A percentile compares a stretch with the other conserved stretches of the same genome.
Evolutionary conservation across 2,797 vertebrate genomes (phyloP).

Genomic region (Setipinna tenuifilis): DNA sequence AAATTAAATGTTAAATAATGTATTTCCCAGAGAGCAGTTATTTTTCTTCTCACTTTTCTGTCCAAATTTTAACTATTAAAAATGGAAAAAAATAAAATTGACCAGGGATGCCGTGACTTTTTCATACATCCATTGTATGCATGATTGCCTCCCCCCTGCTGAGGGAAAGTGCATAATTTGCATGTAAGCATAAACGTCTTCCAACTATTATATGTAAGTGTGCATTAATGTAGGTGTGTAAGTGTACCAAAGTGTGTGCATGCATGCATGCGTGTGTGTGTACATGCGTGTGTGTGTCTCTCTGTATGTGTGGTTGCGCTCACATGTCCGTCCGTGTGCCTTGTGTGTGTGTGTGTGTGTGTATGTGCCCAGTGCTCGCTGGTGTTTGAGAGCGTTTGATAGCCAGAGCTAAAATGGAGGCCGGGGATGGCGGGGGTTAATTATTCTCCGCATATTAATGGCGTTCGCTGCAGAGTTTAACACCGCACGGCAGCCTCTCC

Average conservation of each 20-base stretch:
- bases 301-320: neutral
- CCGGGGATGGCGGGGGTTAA: conserved; percentile 49
- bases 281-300: neutral
- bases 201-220: conserved; percentile 21
- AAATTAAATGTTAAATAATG: too few species aligned
- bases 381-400: conserved; percentile 47
- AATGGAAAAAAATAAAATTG: too few species aligned
- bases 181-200: neutral
- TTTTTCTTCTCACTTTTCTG: too few species aligned
- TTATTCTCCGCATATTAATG: conserved; percentile 57
- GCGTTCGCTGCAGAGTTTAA: conserved; percentile 39
- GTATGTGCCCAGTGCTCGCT: conserved; percentile 25
- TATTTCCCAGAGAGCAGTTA: too few species aligned
- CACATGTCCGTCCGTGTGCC: neutral
- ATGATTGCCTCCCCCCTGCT: neutral
- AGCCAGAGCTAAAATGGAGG: conserved; percentile 39
- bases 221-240: neutral
- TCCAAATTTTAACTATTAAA: too few species aligned
- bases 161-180: neutral
- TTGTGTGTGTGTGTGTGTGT: conserved; percentile 39
- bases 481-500: conserved; percentile 42
- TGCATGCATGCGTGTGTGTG: neutral
- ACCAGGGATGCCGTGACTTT: too few species aligned
- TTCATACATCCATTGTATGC: too few species aligned
- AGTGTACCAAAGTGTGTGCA: conserved; percentile 16